Conservation (phyloP, 2,113 vertebrate species). For the Nesoenas mayeri region DNA sequence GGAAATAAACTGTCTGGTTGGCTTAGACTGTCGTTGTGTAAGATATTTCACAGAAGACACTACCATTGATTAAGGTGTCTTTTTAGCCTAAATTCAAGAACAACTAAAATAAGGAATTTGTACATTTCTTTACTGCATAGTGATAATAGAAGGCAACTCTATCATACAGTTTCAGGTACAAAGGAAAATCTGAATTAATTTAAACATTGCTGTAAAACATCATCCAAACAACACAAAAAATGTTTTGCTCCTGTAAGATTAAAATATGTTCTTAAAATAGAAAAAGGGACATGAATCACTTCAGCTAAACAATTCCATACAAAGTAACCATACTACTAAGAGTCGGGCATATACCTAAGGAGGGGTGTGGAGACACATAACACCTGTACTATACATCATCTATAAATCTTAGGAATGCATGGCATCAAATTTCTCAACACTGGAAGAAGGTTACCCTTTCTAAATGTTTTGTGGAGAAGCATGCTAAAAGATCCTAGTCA, state of each 20-base stretch:
- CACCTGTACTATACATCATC: background rate
- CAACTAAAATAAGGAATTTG: background rate
- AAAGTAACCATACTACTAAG: background rate
- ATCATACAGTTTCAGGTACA: background rate
- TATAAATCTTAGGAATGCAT: background rate
- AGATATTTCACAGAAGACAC: background rate
- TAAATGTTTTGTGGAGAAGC: background rate
- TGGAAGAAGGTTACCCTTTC: background rate
- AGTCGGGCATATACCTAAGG: background rate
- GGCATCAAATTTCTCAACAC: background rate
- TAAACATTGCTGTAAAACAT: background rate
- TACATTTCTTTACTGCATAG: background rate
- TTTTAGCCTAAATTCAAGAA: background rate
- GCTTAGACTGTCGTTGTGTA: background rate
- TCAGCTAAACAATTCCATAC: background rate
- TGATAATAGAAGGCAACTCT: background rate
- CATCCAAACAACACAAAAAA: background rate
- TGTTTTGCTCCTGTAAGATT: background rate
- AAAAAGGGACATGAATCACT: background rate
- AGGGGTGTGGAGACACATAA: background rate
- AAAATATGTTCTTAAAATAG: background rate
- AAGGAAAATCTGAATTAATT: background rate
- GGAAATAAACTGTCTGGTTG: background rate
- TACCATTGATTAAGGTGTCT: background rate
- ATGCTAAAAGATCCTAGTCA: background rate